phyloP scores from a whole-genome alignment of 2,797 vertebrate genomes.

The Sciurus carolinensis region DNA sequence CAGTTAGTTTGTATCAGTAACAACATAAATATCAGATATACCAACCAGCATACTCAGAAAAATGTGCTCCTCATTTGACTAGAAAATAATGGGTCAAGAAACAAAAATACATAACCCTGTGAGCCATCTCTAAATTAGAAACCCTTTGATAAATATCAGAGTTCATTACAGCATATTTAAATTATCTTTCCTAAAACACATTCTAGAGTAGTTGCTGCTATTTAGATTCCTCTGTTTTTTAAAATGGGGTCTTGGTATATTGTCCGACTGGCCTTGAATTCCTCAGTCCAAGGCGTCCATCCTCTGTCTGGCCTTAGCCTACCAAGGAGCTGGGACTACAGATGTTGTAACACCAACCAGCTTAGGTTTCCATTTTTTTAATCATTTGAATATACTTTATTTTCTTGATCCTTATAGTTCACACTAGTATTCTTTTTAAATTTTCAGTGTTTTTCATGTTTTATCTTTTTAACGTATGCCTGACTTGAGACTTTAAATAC shows the following conservation, averaged over 20 bases:
- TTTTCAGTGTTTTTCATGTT: constrained; percentile 28
- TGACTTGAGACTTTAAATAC: constrained; percentile 15
- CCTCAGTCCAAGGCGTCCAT: background rate
- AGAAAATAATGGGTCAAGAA: background rate
- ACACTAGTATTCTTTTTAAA: constrained; percentile 31
- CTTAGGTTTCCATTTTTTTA: background rate
- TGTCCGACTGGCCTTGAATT: background rate
- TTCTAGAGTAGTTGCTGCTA: background rate
- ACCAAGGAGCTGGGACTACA: background rate
- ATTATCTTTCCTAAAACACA: background rate
- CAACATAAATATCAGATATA: background rate
- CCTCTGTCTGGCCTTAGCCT: background rate
- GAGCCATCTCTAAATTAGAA: constrained; percentile 12
- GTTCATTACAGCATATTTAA: background rate
- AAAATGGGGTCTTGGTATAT: background rate
- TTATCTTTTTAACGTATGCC: constrained; percentile 1
- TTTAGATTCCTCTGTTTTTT: background rate
- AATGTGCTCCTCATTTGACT: background rate
- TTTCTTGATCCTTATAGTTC: background rate
- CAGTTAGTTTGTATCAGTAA: background rate
- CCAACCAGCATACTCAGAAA: background rate
- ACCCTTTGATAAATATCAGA: background rate
- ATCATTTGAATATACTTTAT: background rate
- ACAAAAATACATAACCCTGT: background rate
- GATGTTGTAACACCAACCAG: too few species aligned